Base-by-base conservation (phyloP, 2,113 vertebrate species). In the Montifringilla adamsi region DNA sequence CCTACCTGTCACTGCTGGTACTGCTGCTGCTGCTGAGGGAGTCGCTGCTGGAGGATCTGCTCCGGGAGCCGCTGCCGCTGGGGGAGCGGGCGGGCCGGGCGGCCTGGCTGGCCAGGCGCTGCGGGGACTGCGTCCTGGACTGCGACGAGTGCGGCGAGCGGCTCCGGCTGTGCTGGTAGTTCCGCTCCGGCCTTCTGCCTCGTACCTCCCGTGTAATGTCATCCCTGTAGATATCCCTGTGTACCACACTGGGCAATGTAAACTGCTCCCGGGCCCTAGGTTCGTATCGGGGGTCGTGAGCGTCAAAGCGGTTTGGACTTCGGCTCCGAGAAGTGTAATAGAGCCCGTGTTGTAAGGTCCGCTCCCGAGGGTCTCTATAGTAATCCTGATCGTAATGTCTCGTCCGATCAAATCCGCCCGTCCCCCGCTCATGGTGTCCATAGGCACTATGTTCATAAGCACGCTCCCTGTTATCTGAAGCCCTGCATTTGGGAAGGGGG, bases 361-460 rank as follows among this genome's bases (percentile, higher is more conserved):
- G 98, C 89, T 99, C 99, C 60, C 99, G 98, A 89, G 98, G 98
- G 64, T 99, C 99, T 92, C 99, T 98, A 97, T 99, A 99, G 98
- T 99, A 99, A 98, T 99, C 99, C 94, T 99, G 98, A 96, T 99
- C 99, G 78, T 99, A 99, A 98, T 99, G 99, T 94, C 99, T 98
- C 46, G 99, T 99, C 76, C 99, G 98, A 97, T 99, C 99, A 96
- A 99, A 99, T 95, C 98, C 98, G 98, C 98, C 98, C 94, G 98
- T 98, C 95, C 99, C 98, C 95, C 99, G 99, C 97, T 99, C 99
- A 89, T 99, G 99, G 98, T 99, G 99, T 99, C 99, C 99, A 97
- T 99, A 99, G 98, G 99, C 98, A 98, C 98, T 98, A 98, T 99
- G 99, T 98, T 99, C 99, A 95, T 99, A 99, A 95, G 98, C 97